Percentiles rank a stretch among this genome's conserved stretches.
phyloP scores from a whole-genome alignment of 2,113 vertebrate species.

The Zapus hudsonius region DNA sequence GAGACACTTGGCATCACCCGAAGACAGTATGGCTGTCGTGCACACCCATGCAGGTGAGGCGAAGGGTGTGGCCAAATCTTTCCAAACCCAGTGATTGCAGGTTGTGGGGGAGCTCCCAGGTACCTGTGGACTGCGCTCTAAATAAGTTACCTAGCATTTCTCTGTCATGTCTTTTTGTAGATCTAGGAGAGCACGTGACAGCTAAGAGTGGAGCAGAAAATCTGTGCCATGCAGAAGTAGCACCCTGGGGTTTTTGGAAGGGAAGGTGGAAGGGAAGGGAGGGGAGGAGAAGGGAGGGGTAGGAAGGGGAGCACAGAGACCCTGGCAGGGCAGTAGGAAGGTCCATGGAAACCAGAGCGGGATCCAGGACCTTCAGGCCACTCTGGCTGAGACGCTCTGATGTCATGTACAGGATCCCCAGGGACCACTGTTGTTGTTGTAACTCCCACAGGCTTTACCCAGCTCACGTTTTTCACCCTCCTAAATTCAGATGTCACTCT shows the following conservation, averaged over 20 bases:
- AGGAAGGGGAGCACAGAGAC: too few relatives aligned
- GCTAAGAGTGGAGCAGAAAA: neutral
- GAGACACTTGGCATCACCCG: neutral
- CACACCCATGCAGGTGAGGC: too few relatives aligned
- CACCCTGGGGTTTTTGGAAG: neutral
- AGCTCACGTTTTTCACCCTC: neutral
- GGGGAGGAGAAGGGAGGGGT: neutral
- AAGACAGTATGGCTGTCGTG: neutral
- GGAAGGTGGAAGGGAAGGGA: neutral
- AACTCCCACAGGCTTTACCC: too few relatives aligned
- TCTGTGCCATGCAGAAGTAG: rapidly evolving
- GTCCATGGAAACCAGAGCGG: neutral
- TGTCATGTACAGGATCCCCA: too few relatives aligned
- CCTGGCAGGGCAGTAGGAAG: neutral
- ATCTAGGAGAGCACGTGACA: too few relatives aligned
- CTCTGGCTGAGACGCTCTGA: neutral
- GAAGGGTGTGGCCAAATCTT: neutral
- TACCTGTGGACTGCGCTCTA: too few relatives aligned
- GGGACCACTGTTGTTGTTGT: too few relatives aligned
- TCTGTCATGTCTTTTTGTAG: too few relatives aligned
- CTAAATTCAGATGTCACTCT: neutral
- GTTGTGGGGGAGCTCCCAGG: neutral
- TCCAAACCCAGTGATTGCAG: neutral
- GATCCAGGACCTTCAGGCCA: neutral
- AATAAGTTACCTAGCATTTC: too few relatives aligned